These are phyloP conservation scores for Epizoanthus stellaris DNA, from an alignment of 92 coral and sea anemone genomes.

Conservation along the genomic window DNA sequence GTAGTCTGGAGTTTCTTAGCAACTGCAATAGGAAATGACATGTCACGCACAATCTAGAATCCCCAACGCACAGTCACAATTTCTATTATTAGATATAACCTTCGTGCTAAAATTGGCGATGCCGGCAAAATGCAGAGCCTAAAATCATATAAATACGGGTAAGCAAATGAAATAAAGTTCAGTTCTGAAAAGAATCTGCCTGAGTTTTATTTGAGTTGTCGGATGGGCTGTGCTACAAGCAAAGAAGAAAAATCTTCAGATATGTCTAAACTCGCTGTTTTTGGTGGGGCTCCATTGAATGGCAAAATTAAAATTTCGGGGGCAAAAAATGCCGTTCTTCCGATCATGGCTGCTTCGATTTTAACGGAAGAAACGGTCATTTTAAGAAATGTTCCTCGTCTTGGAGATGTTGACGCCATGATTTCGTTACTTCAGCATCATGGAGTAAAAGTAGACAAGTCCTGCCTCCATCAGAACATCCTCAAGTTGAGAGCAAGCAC, in stretches of 20 bases:
- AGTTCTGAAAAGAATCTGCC: constrained; percentile 4
- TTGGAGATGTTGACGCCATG: constrained; percentile 55
- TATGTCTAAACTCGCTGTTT: constrained; percentile 36
- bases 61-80: neutral
- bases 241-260: neutral
- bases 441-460: constrained; percentile 49
- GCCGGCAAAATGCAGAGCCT: neutral
- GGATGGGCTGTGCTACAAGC: neutral
- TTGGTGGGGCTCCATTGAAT: constrained; percentile 7
- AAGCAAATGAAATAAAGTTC: constrained; percentile 20
- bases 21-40: neutral
- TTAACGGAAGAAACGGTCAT: constrained; percentile 28
- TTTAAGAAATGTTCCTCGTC: constrained; percentile 42
- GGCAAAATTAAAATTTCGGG: constrained; percentile 56
- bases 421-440: constrained; percentile 28
- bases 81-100: neutral
- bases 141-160: constrained; percentile 30
- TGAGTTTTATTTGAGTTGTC: neutral
- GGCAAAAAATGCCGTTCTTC: constrained; percentile 59
- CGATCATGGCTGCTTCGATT: constrained; percentile 57
- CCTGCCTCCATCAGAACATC: neutral
- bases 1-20: neutral
- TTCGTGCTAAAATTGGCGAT: constrained; percentile 23
- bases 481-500: constrained; percentile 27
- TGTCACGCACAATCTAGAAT: neutral